Base-by-base conservation (phyloP, 2,113 vertebrate species). In the Apteryx mantelli region DNA sequence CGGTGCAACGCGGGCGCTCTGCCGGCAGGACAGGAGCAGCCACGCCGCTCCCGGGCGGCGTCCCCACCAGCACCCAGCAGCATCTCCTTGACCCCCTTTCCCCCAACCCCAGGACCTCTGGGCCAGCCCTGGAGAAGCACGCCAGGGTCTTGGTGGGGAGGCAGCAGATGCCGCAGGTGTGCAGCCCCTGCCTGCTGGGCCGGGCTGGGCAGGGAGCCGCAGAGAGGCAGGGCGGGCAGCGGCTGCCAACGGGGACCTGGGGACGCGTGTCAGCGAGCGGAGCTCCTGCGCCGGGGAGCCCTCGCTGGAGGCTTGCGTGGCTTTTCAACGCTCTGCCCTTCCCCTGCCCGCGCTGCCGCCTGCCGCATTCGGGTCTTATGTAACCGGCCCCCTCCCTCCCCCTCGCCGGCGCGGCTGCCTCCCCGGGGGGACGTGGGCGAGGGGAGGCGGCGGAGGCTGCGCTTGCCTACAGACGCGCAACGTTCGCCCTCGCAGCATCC, bases 351-450 rank as follows among this genome's bases (percentile, higher is more conserved):
- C 75, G 26, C 83, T 71, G 26, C 83, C 0, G 83, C 81, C 88
- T 96, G 95, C 74, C 14, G 86, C 81, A 40, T 68, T 28, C 34
- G 36, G 60, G 55, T 22, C 64, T 97, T 96, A 95, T 70, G 63
- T 94, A 95, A 96, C 75, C 4, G 32, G 46, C 28, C 18, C 56
- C 7, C 10, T 15, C 16, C 63, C 53, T 14, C 32, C 56, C 26
- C 32, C 79, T 38, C 5, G 2, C n/a, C 65, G 9, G 66, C 73
- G 17, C 44, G 7, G n/a, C 56, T 17, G 87, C 71, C 36, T 63
- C 85, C 75, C 69, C 17, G 4, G 71, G 4, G 71, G 69, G 22
- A 50, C 1, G 9, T 4, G 48, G 58, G 71, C 60, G 36, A 16
- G 38, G 91, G 74, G 44, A 63, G 40, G 46, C 46, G 1, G 2